Conservation (phyloP, 2,888 invertebrate genomes). For the Ichneumoninae sp. region DNA sequence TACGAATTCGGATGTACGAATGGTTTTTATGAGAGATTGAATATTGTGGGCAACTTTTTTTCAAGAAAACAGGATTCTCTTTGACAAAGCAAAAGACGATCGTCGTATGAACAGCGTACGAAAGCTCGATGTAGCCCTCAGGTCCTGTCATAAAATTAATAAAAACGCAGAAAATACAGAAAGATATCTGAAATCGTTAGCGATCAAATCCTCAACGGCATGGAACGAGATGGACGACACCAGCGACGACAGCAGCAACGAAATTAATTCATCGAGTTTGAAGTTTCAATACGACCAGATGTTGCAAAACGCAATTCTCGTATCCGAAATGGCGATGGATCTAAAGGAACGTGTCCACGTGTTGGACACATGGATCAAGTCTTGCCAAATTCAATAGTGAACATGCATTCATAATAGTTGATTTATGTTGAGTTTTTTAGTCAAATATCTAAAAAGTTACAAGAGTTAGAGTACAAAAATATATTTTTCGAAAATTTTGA, state of each 20-base stretch:
- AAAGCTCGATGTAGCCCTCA: background rate
- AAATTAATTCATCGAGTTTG: too few relatives aligned
- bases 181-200: background rate
- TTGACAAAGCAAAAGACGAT: background rate
- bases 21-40: too few relatives aligned
- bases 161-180: constrained; percentile 22
- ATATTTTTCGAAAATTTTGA: too few relatives aligned
- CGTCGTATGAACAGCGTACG: background rate
- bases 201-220: background rate
- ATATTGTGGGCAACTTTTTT: too few relatives aligned
- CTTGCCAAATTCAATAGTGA: too few relatives aligned
- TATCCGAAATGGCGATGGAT: constrained; percentile 34
- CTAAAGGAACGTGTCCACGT: background rate
- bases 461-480: too few relatives aligned
- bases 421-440: too few relatives aligned
- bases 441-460: too few relatives aligned
- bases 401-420: too few relatives aligned
- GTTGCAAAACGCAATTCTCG: constrained; percentile 19
- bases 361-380: too few relatives aligned
- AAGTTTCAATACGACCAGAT: constrained; percentile 34
- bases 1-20: too few relatives aligned
- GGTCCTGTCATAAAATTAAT: background rate
- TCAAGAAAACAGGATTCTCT: too few relatives aligned
- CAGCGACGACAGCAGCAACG: background rate
- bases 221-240: background rate